Evolutionary conservation across 2,888 invertebrate species (phyloP), one percentile per base, ranked within the genome.

Genomic region (Barypeithes pellucidus): DNA sequence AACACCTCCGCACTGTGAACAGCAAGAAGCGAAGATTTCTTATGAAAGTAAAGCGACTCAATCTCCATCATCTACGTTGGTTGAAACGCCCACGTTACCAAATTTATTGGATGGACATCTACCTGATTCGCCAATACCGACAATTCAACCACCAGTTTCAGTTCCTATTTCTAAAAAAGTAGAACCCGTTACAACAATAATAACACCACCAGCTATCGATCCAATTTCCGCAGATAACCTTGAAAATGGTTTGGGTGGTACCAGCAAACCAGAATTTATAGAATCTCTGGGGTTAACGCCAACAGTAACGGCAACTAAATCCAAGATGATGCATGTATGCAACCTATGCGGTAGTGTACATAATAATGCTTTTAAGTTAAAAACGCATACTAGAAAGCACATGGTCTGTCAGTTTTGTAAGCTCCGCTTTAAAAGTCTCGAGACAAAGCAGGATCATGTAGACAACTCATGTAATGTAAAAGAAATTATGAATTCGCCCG

Each of bases 331-430:
- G 12, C 76, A 61, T 8, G 66, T 77, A 14, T 82, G 82, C 52
- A 73, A 77, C 60, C 67, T 81, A 3, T 82, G 81, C 65, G 78
- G 79, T 63, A 68, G 75, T n/a, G 74, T 78, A n/a, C 76, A 77
- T 50, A 60, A 75, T 33, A 77, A 33, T 24, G 57, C 70, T 0
- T 76, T 61, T 50, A 75, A 76, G 11, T 66, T 82, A 33, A 78
- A 77, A 41, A 67, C 39, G 16, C 82, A 82, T 62, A 69, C 65
- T 36, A 43, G 16, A 2, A 78, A 69, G 22, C 82, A 81, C 62
- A 77, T 77, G 59, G 75, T 71, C 12, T 82, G 82, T 62, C 79
- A 77, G 45, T 80, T 81, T 54, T 82, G 82, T 52, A 80, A 76
- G 47, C 39, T 36, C 5, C 68, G 66, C 33, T 81, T 81, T 67